Conservation (phyloP, 2,888 invertebrate genomes). For the Ormyrus pomaceus region DNA sequence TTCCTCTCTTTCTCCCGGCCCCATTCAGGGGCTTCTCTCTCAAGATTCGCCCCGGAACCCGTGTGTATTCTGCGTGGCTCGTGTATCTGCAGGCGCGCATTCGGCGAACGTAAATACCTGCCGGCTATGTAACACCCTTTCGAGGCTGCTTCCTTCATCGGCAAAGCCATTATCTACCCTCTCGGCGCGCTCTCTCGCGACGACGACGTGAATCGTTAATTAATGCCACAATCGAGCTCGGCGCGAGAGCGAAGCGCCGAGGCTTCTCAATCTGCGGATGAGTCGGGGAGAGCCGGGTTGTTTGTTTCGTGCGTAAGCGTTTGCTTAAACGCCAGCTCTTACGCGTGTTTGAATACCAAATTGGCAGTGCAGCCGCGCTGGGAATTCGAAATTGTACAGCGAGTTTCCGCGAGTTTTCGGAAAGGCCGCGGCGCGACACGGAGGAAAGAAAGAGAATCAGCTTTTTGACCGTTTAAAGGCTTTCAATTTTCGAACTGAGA, state of each 20-base stretch:
- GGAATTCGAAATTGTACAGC: too few relatives aligned
- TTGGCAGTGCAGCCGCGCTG: not conserved
- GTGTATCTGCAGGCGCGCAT: constrained; percentile 10
- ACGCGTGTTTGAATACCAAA: constrained; percentile 38
- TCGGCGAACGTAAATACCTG: constrained; percentile 57
- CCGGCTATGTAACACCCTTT: constrained; percentile 57
- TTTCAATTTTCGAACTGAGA: too few relatives aligned
- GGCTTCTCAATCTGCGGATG: too few relatives aligned
- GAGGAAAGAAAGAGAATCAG: too few relatives aligned
- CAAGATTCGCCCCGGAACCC: not conserved
- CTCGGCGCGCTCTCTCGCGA: not conserved
- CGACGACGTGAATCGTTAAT: constrained; percentile 38
- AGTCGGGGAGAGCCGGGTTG: not conserved
- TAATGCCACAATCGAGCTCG: constrained; percentile 35
- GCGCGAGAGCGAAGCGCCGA: not conserved
- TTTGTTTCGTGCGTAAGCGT: constrained; percentile 34
- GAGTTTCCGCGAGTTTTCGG: too few relatives aligned
- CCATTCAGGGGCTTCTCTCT: not conserved
- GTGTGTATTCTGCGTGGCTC: constrained; percentile 6
- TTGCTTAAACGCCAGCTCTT: constrained; percentile 16
- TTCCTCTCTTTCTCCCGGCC: not conserved
- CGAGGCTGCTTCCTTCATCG: constrained; percentile 15
- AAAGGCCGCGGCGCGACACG: too few relatives aligned
- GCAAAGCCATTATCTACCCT: constrained; percentile 40
- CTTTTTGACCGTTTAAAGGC: too few relatives aligned